Conservation (phyloP, 2,888 invertebrate genomes). For the Brachypalpus laphriformis region DNA sequence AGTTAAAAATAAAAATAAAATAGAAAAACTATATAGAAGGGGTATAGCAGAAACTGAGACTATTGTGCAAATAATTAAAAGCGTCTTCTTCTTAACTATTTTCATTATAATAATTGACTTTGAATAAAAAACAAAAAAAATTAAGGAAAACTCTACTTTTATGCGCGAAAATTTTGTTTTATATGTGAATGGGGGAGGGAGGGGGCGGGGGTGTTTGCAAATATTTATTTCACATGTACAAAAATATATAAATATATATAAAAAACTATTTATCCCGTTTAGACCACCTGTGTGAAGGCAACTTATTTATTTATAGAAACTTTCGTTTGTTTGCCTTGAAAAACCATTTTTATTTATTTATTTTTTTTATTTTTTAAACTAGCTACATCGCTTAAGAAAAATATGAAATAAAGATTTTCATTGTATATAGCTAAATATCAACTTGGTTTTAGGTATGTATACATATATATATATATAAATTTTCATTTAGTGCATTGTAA, state of each 20-base stretch:
- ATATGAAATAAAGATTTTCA: neutral
- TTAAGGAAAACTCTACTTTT: neutral
- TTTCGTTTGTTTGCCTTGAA: slow-evolving; percentile 23
- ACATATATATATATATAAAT: slow-evolving; percentile 5
- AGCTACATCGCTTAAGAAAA: slow-evolving; percentile 31
- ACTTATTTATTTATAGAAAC: slow-evolving; percentile 41
- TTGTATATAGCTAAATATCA: slow-evolving; percentile 39
- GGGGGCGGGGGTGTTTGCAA: slow-evolving; percentile 19
- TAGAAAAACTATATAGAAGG: neutral
- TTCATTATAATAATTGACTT: no score
- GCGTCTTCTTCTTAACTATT: slow-evolving; percentile 17
- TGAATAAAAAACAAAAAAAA: neutral
- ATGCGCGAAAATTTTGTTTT: neutral
- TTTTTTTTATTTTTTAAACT: slow-evolving; percentile 1
- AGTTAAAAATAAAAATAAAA: slow-evolving; percentile 31
- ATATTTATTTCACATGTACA: slow-evolving; percentile 46
- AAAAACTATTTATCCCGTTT: slow-evolving; percentile 47
- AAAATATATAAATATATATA: slow-evolving; percentile 55
- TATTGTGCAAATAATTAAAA: slow-evolving; percentile 33
- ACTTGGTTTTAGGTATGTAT: slow-evolving; percentile 16
- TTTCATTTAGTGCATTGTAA: slow-evolving; percentile 37
- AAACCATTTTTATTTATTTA: no score
- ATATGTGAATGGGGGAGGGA: neutral
- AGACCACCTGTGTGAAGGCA: slow-evolving; percentile 53
- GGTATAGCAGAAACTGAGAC: slow-evolving; percentile 2